Percentiles rank a stretch among this genome's conserved stretches.
phyloP scores from a whole-genome alignment of 2,113 vertebrate genomes.

The Macrotis lagotis region DNA sequence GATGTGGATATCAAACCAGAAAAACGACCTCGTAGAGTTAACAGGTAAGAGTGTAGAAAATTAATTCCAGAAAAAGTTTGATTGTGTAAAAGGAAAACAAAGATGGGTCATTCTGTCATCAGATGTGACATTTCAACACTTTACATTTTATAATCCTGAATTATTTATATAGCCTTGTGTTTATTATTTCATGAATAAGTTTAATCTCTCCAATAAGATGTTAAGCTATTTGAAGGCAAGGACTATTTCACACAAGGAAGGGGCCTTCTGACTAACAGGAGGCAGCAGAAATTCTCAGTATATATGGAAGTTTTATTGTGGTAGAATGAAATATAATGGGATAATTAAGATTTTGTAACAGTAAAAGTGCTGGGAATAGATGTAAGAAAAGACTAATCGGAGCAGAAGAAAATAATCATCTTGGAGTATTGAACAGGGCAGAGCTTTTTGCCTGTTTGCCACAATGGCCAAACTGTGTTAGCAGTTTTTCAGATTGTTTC shows the following conservation, averaged over 20 bases:
- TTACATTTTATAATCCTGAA: not conserved
- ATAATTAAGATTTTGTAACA: constrained; percentile 47
- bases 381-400: constrained; percentile 1
- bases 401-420: constrained; percentile 40
- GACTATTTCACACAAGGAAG: constrained; percentile 11
- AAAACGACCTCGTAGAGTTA: constrained; percentile 97
- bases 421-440: not conserved
- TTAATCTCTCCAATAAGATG: constrained; percentile 42
- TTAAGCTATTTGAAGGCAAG: constrained; percentile 30
- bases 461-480: not conserved
- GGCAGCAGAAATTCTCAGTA: constrained; percentile 36
- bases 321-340: constrained; percentile 17
- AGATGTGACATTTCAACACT: not conserved
- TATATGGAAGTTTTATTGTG: not conserved
- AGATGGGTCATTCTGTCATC: not conserved
- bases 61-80: not conserved
- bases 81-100: not conserved
- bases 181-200: constrained; percentile 21
- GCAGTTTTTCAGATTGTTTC: not conserved
- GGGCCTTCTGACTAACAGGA: constrained; percentile 7
- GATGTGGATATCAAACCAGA: constrained; percentile 99
- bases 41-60: constrained; percentile 88
- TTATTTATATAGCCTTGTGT: constrained; percentile 30
- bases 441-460: constrained; percentile 51
- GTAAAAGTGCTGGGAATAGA: not conserved